Conservation (phyloP, 2,797 vertebrate genomes). For the Somateria mollissima region DNA sequence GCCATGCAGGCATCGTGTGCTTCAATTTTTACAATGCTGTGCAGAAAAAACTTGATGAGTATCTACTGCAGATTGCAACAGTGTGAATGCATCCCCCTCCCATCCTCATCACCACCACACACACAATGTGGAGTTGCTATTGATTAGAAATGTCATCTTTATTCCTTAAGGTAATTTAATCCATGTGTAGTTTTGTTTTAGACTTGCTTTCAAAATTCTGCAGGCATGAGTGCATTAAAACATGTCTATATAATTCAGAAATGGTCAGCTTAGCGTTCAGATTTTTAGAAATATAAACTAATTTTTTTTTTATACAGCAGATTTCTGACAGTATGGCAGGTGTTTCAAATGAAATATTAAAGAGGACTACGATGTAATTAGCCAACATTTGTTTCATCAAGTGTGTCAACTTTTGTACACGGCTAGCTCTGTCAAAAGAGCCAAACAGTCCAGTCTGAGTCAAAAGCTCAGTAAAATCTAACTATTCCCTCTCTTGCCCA, state of each 20-base stretch:
- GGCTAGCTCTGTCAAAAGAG: not conserved
- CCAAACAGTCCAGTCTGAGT: accelerated
- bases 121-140: not conserved
- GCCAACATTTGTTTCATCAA: not conserved
- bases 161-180: not conserved
- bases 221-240: not conserved
- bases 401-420: not conserved
- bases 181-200: not conserved
- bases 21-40: not conserved
- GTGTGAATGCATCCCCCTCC: too few species aligned
- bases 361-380: not conserved
- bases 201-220: not conserved
- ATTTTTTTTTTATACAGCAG: not conserved
- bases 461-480: not conserved
- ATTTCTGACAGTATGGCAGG: not conserved
- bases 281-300: not conserved
- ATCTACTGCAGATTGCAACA: not conserved
- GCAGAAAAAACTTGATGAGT: not conserved
- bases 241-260: not conserved
- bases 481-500: not conserved
- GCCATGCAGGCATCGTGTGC: not conserved
- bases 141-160: not conserved
- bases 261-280: not conserved
- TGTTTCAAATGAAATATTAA: not conserved
- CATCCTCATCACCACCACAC: not conserved